phyloP scores from a whole-genome alignment of 2,113 vertebrate species.

The Gallinago jamesoni region DNA sequence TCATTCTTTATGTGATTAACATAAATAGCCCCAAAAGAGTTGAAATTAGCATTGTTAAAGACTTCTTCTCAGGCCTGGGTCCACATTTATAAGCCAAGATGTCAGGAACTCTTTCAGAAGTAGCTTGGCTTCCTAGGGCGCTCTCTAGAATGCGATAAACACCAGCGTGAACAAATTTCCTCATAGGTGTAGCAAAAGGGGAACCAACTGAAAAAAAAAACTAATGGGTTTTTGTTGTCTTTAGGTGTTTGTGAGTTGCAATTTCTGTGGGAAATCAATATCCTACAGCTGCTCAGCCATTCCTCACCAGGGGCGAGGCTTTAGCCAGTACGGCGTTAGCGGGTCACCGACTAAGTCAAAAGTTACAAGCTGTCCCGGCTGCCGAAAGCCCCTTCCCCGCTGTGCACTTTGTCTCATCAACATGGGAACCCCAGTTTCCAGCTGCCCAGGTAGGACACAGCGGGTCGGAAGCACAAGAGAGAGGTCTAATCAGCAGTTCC shows the following conservation, averaged over 20 bases:
- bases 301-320: slow-evolving; percentile 95
- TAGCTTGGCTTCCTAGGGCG: not conserved
- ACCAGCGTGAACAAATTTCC: not conserved
- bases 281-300: slow-evolving; percentile 95
- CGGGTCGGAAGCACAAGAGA: not conserved
- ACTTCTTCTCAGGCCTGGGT: not conserved
- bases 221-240: slow-evolving; percentile 10
- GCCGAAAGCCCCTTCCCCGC: slow-evolving; percentile 95
- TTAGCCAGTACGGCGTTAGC: slow-evolving; percentile 96
- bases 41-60: not conserved
- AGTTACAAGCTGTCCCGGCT: slow-evolving; percentile 97
- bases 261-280: slow-evolving; percentile 99
- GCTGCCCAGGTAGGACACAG: slow-evolving; percentile 84
- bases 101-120: not conserved
- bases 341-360: slow-evolving; percentile 98
- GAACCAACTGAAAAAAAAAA: not conserved
- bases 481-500: not conserved
- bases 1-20: not conserved
- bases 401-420: slow-evolving; percentile 98
- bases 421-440: slow-evolving; percentile 97
- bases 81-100: not conserved
- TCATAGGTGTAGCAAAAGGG: not conserved
- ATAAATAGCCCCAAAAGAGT: not conserved
- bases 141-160: not conserved
- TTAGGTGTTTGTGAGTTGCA: slow-evolving; percentile 99